These are phyloP conservation scores for Erythrocercus mccallii DNA, from an alignment of 2,113 vertebrate genomes.

Conservation along the genomic window DNA sequence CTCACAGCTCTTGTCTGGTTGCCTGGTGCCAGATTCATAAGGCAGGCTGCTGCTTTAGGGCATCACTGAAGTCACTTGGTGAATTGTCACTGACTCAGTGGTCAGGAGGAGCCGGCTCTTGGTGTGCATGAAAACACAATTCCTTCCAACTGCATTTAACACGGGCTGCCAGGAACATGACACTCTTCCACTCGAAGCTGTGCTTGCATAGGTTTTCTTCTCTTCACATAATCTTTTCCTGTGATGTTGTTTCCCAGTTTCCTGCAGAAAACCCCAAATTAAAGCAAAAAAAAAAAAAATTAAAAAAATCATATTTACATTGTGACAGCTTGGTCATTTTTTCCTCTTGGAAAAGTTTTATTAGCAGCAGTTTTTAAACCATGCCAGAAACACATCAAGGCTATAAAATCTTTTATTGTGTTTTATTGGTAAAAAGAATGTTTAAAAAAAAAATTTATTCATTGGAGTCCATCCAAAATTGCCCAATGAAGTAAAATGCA, in stretches of 20 bases:
- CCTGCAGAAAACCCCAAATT: not conserved
- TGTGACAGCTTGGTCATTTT: constrained; percentile 6
- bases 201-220: not conserved
- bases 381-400: constrained; percentile 46
- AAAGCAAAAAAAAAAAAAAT: not conserved
- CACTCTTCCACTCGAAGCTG: not conserved
- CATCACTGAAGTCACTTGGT: not conserved
- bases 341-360: constrained; percentile 43
- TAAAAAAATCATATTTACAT: not conserved
- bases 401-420: constrained; percentile 35
- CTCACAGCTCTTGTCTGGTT: not conserved
- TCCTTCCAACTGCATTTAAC: not conserved
- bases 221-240: not conserved
- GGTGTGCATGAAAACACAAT: not conserved
- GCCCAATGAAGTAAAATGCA: not conserved
- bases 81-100: not conserved
- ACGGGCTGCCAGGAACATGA: not conserved
- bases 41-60: not conserved
- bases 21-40: not conserved
- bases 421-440: constrained; percentile 43
- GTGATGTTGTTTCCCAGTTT: not conserved
- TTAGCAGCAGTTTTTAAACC: constrained; percentile 8
- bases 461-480: not conserved
- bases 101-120: not conserved
- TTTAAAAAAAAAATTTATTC: not conserved